phyloP scores from a whole-genome alignment of 2,797 vertebrate genomes.

The Tinamus major region DNA sequence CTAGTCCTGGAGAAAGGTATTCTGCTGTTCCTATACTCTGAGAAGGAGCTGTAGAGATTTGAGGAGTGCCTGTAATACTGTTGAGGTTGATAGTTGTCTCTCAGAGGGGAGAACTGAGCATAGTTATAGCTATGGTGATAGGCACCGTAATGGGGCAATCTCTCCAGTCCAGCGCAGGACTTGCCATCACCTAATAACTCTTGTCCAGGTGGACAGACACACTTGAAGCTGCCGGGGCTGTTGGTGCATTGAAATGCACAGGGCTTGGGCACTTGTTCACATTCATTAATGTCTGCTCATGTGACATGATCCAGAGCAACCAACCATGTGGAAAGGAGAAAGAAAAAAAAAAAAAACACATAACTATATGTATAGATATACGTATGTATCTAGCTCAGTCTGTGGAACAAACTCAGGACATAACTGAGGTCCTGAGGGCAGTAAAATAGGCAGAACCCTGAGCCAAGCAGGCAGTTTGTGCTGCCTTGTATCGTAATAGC shows the following conservation, averaged over 20 bases:
- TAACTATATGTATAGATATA: conserved; percentile 46
- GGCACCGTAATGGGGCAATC: conserved; percentile 88
- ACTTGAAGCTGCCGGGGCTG: conserved; percentile 95
- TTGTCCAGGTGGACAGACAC: conserved; percentile 92
- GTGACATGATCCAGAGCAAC: conserved; percentile 81
- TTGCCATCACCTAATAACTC: conserved; percentile 95
- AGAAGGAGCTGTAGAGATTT: conserved; percentile 91
- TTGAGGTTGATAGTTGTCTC: conserved; percentile 83
- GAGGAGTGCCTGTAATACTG: conserved; percentile 93
- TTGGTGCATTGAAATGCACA: conserved; percentile 95
- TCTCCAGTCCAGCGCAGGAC: conserved; percentile 95
- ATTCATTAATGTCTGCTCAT: conserved; percentile 98
- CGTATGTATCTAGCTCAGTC: conserved; percentile 65
- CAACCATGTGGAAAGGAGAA: conserved; percentile 73
- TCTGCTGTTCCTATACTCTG: conserved; percentile 86
- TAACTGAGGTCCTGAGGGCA: conserved; percentile 3
- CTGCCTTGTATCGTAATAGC: not conserved
- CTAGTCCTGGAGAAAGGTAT: conserved; percentile 82
- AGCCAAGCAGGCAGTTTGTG: not conserved
- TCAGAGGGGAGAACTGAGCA: conserved; percentile 85
- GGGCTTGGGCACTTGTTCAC: conserved; percentile 90
- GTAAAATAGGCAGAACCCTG: not conserved
- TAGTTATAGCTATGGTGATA: conserved; percentile 87
- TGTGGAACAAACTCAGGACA: conserved; percentile 71
- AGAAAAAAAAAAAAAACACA: conserved; percentile 75